Evolutionary conservation across 2,888 invertebrate species (phyloP).

Genomic region (Lissonota sp.): DNA sequence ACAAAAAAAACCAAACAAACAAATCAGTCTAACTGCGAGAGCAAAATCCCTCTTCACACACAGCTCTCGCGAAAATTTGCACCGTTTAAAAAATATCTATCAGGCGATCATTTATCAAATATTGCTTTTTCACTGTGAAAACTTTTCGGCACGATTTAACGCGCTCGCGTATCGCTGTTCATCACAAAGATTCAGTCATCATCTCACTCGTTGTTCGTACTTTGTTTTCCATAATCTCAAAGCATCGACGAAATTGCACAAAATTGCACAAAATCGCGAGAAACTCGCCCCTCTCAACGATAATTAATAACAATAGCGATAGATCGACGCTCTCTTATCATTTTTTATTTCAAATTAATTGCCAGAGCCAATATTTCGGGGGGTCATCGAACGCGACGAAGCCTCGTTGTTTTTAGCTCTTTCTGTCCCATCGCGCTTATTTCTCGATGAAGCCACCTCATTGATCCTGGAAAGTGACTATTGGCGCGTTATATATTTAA

Average conservation of each 20-base stretch:
- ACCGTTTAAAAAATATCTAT: too few relatives aligned
- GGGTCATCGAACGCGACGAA: slow-evolving; percentile 59
- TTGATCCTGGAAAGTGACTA: slow-evolving; percentile 16
- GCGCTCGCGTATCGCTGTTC: too few relatives aligned
- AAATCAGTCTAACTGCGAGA: too few relatives aligned
- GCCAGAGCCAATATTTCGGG: background rate
- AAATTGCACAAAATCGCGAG: background rate
- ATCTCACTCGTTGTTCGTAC: background rate
- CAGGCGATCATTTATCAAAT: too few relatives aligned
- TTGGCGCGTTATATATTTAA: too few relatives aligned
- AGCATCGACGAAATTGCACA: background rate
- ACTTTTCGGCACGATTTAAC: too few relatives aligned
- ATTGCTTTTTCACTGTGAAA: too few relatives aligned
- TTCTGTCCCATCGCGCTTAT: slow-evolving; percentile 30
- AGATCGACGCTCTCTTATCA: background rate
- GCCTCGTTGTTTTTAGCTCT: slow-evolving; percentile 40
- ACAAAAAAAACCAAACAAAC: too few relatives aligned
- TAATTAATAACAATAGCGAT: background rate
- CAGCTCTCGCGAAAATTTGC: too few relatives aligned
- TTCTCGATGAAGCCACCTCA: slow-evolving; percentile 32
- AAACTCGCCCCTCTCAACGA: background rate
- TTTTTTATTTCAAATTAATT: background rate
- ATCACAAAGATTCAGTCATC: too few relatives aligned
- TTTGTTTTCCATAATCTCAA: background rate
- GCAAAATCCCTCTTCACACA: too few relatives aligned